Percentiles rank a stretch among this genome's conserved stretches.
Evolutionary conservation across 2,113 vertebrate species (phyloP).

Genomic region (Erythrocercus mccallii): DNA sequence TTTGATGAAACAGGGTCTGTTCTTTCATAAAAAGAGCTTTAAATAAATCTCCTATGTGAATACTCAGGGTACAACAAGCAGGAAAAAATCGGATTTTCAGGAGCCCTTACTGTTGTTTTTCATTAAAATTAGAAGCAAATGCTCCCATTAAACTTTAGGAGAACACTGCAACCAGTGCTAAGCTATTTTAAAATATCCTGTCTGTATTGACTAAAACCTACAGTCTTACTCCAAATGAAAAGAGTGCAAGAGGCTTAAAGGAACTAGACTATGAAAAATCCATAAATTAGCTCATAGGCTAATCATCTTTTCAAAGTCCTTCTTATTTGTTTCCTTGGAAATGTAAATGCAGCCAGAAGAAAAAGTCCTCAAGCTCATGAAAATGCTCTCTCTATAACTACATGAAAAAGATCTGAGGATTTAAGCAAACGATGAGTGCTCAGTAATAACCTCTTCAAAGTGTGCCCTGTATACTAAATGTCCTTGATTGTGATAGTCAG

Average conservation of each 20-base stretch:
- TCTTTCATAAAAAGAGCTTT: constrained; percentile 40
- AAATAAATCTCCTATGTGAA: constrained; percentile 36
- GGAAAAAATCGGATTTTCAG: constrained; percentile 36
- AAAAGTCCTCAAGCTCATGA: constrained; percentile 23
- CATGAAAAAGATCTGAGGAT: constrained; percentile 25
- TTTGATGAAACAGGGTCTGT: background rate
- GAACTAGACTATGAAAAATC: constrained; percentile 47
- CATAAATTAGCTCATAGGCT: constrained; percentile 41
- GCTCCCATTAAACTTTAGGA: background rate
- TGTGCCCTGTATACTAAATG: constrained; percentile 2
- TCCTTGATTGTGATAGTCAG: constrained; percentile 8
- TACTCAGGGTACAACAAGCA: background rate
- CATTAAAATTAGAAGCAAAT: constrained; percentile 21
- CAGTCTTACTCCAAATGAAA: background rate
- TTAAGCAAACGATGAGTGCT: constrained; percentile 7
- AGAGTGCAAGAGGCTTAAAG: constrained; percentile 14
- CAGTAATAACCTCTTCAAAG: constrained; percentile 52
- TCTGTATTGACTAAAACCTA: background rate
- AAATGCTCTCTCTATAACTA: constrained; percentile 10
- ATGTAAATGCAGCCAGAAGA: constrained; percentile 41
- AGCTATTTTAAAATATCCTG: constrained; percentile 21
- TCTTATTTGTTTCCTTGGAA: constrained; percentile 52
- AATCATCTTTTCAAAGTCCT: constrained; percentile 46
- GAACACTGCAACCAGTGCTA: background rate
- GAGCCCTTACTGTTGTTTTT: background rate